Percentiles rank a stretch among this genome's conserved stretches.
Evolutionary conservation across 2,888 invertebrate species (phyloP).

Genomic region (Ypsolopha scabrella): DNA sequence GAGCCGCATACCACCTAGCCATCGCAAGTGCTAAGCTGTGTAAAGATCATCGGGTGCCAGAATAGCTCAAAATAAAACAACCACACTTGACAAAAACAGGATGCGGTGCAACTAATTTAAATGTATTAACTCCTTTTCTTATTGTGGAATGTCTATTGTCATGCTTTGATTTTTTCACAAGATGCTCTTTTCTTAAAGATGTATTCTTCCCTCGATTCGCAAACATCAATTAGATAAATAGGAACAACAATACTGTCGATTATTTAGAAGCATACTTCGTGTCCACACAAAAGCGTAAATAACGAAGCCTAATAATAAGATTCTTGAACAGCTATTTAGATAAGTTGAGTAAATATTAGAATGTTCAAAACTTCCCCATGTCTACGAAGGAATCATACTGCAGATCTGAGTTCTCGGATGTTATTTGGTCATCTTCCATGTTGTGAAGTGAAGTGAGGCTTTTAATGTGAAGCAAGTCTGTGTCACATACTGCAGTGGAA

Average conservation of each 20-base stretch:
- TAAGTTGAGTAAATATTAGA: neutral
- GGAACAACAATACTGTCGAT: no score
- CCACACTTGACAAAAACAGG: conserved; percentile 22
- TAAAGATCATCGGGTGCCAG: conserved; percentile 37
- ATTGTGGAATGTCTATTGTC: neutral
- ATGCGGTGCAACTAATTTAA: conserved; percentile 20
- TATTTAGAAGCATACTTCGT: no score
- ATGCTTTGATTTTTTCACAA: neutral
- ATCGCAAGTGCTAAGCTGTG: conserved; percentile 51
- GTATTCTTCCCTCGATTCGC: neutral
- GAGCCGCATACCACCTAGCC: conserved; percentile 61
- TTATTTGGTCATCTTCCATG: conserved; percentile 30
- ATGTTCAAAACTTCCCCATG: conserved; percentile 58
- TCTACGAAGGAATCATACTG: conserved; percentile 67
- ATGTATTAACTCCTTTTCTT: conserved; percentile 6
- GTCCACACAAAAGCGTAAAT: neutral
- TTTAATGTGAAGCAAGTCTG: conserved; percentile 15
- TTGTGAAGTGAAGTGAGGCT: conserved; percentile 19
- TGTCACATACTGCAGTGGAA: conserved; percentile 45
- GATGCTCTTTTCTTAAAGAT: neutral
- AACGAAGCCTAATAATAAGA: neutral
- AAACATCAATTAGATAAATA: no score
- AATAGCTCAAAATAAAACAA: conserved; percentile 40
- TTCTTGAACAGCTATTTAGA: neutral
- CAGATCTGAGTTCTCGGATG: conserved; percentile 48